These are phyloP conservation scores for Campaea margaritaria DNA, from an alignment of 2,888 invertebrate species.

Conservation along the genomic window DNA sequence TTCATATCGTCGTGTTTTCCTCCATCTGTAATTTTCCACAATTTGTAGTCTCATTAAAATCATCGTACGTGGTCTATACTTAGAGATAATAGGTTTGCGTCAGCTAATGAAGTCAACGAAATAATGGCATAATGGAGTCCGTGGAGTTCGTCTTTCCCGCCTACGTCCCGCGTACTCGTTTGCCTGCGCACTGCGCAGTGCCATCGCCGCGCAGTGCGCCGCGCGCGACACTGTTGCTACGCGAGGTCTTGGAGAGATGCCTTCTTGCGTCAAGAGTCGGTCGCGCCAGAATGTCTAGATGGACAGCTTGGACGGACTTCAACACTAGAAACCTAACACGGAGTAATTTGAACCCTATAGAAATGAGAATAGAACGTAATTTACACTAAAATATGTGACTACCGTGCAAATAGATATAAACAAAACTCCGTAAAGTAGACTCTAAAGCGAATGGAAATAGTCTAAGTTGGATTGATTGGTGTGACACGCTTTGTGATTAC, in stretches of 20 bases:
- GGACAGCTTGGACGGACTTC: constrained; percentile 24
- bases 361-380: neutral
- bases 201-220: too few relatives aligned
- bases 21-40: constrained; percentile 11
- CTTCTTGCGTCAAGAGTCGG: constrained; percentile 14
- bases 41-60: constrained; percentile 9
- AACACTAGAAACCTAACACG: constrained; percentile 2
- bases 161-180: too few relatives aligned
- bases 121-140: constrained; percentile 13
- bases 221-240: constrained; percentile 2
- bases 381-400: neutral
- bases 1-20: constrained; percentile 1
- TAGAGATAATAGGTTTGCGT: constrained; percentile 16
- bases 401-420: neutral
- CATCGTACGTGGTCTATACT: constrained; percentile 12
- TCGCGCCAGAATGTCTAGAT: constrained; percentile 28
- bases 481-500: constrained; percentile 2
- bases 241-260: constrained; percentile 20
- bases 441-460: constrained; percentile 9
- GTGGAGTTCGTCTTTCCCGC: neutral
- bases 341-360: constrained; percentile 7
- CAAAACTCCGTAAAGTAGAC: constrained; percentile 7
- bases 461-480: constrained; percentile 11
- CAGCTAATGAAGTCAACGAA: constrained; percentile 19
- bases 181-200: too few relatives aligned